A percentile compares a stretch with the other conserved stretches of the same genome.
These are phyloP conservation scores for Ceratosolen fusciceps DNA, from an alignment of 1,140 invertebrate species.

Conservation along the genomic window DNA sequence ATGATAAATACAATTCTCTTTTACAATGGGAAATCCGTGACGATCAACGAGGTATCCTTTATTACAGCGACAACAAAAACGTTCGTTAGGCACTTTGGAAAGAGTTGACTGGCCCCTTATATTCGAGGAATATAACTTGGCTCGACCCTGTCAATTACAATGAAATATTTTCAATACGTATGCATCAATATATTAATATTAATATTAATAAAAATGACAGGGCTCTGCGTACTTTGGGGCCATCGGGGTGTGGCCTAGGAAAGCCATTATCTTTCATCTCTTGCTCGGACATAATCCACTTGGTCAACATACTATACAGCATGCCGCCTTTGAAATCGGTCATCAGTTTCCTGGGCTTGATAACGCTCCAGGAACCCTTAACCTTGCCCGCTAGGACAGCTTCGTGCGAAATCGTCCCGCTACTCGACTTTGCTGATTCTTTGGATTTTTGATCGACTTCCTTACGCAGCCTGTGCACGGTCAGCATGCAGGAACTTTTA, in stretches of 20 bases:
- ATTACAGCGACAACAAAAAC: constrained; percentile 87
- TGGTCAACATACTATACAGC: constrained; percentile 61
- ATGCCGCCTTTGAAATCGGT: constrained; percentile 70
- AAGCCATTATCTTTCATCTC: constrained; percentile 89
- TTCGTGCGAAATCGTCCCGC: constrained; percentile 75
- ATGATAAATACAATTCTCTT: constrained; percentile 92
- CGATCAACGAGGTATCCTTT: constrained; percentile 84
- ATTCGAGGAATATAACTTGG: constrained; percentile 72
- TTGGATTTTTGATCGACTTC: constrained; percentile 74
- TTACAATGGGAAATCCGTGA: constrained; percentile 78
- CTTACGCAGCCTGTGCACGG: constrained; percentile 82
- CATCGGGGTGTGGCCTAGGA: constrained; percentile 78
- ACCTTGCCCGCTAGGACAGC: constrained; percentile 77
- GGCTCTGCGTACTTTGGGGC: constrained; percentile 55
- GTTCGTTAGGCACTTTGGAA: constrained; percentile 78
- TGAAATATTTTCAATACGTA: no score
- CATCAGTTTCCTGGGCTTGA: constrained; percentile 71
- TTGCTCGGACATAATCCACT: constrained; percentile 81
- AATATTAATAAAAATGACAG: constrained; percentile 2
- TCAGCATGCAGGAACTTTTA: constrained; percentile 86
- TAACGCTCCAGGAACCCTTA: constrained; percentile 81
- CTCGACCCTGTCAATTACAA: constrained; percentile 75
- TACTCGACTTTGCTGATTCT: constrained; percentile 58
- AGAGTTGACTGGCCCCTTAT: constrained; percentile 74
- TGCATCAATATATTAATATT: neutral